A percentile compares a stretch with the other conserved stretches of the same genome.
Evolutionary conservation across 2,113 vertebrate species (phyloP).

Genomic region (Corythaixoides concolor): DNA sequence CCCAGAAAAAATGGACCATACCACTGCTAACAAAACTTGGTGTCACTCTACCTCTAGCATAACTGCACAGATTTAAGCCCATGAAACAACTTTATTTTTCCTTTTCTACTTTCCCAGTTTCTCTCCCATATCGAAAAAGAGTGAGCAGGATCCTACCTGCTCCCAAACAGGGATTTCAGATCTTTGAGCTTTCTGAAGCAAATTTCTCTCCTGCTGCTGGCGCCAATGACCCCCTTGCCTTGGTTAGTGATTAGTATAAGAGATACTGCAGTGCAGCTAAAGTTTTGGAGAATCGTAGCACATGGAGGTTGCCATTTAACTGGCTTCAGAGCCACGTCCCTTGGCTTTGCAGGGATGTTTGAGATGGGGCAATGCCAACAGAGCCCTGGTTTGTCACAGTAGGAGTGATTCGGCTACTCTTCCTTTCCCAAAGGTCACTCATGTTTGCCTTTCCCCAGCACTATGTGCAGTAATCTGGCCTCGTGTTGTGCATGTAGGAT

Average conservation of each 20-base stretch:
- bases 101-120: background rate
- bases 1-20: background rate
- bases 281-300: background rate
- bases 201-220: background rate
- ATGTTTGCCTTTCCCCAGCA: background rate
- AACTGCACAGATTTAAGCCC: background rate
- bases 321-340: background rate
- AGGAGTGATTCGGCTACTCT: background rate
- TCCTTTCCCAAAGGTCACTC: background rate
- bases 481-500: background rate
- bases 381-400: background rate
- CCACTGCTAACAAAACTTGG: background rate
- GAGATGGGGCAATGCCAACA: background rate
- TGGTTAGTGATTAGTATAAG: fast-evolving
- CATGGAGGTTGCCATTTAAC: background rate
- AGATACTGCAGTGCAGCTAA: background rate
- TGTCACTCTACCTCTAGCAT: background rate
- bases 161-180: background rate
- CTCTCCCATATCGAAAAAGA: background rate
- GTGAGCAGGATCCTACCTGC: background rate
- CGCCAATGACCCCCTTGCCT: background rate
- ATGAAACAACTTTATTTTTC: background rate
- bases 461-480: background rate
- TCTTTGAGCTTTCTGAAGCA: background rate
- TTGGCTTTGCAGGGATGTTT: background rate